A percentile compares a stretch with the other conserved stretches of the same genome.
Conservation (phyloP, 2,113 vertebrate genomes). For the Chroicocephalus ridibundus region DNA sequence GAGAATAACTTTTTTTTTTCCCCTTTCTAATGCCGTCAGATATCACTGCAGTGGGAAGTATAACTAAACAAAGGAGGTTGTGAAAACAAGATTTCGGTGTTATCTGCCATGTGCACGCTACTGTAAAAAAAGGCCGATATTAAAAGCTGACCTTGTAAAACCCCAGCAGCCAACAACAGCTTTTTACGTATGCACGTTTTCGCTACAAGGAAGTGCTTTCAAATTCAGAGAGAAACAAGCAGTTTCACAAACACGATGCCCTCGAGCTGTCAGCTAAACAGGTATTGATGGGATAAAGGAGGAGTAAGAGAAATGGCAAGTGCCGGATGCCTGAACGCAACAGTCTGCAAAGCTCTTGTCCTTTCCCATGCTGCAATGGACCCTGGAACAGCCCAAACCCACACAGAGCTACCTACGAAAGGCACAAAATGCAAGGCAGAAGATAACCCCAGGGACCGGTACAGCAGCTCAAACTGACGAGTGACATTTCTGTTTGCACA, state of each 20-base stretch:
- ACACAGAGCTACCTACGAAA: neutral
- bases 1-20: neutral
- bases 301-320: neutral
- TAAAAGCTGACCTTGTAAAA: constrained; percentile 14
- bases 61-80: constrained; percentile 4
- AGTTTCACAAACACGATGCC: neutral
- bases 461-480: neutral
- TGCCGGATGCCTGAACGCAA: neutral
- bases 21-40: neutral
- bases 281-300: neutral
- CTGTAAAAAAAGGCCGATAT: neutral
- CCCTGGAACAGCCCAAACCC: neutral
- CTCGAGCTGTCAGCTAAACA: neutral
- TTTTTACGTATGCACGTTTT: neutral
- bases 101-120: neutral
- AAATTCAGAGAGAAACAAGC: neutral
- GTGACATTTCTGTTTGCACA: neutral
- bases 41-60: neutral
- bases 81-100: constrained; percentile 7
- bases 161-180: neutral
- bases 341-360: neutral
- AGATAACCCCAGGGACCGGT: neutral
- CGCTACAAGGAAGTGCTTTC: neutral
- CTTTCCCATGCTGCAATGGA: neutral
- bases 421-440: neutral